These are phyloP conservation scores for Sinonovacula constricta DNA, from an alignment of 1,140 invertebrate genomes.

Conservation along the genomic window DNA sequence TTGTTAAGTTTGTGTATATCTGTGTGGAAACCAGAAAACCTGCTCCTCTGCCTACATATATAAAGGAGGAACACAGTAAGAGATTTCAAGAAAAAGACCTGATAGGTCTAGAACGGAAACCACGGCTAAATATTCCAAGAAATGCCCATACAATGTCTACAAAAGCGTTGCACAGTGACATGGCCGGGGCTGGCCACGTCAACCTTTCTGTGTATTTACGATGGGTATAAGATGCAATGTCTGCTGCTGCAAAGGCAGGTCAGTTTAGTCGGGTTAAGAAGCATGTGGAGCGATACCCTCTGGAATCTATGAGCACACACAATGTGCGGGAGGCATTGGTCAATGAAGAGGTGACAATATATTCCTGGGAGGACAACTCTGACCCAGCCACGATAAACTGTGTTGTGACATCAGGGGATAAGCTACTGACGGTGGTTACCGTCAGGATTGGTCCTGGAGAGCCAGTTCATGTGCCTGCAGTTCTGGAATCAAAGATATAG, in stretches of 20 bases:
- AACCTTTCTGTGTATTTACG: conserved; percentile 40
- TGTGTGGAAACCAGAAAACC: conserved; percentile 33
- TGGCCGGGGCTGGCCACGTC: conserved; percentile 37
- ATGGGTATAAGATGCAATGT: conserved; percentile 41
- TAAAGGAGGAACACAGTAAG: too few relatives aligned
- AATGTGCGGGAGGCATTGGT: too few relatives aligned
- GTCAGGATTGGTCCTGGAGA: too few relatives aligned
- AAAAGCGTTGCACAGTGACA: conserved; percentile 33
- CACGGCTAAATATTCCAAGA: conserved; percentile 17
- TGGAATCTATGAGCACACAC: too few relatives aligned
- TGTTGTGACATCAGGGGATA: too few relatives aligned
- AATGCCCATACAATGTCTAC: conserved; percentile 8
- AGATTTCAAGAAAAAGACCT: not conserved
- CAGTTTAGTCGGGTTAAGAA: conserved; percentile 18
- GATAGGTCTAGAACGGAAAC: not conserved
- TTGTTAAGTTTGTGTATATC: conserved; percentile 39
- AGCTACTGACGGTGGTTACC: too few relatives aligned
- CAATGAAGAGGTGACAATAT: too few relatives aligned
- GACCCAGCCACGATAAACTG: too few relatives aligned
- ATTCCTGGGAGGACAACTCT: too few relatives aligned
- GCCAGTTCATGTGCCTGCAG: too few relatives aligned
- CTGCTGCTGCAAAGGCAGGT: conserved; percentile 24
- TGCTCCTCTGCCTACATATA: too few relatives aligned
- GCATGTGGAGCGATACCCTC: conserved; percentile 30
- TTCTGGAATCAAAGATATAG: too few relatives aligned